Evolutionary conservation across 2,888 invertebrate genomes (phyloP), one percentile per base, ranked within the genome.

Genomic region (Sarcophaga subvicina): DNA sequence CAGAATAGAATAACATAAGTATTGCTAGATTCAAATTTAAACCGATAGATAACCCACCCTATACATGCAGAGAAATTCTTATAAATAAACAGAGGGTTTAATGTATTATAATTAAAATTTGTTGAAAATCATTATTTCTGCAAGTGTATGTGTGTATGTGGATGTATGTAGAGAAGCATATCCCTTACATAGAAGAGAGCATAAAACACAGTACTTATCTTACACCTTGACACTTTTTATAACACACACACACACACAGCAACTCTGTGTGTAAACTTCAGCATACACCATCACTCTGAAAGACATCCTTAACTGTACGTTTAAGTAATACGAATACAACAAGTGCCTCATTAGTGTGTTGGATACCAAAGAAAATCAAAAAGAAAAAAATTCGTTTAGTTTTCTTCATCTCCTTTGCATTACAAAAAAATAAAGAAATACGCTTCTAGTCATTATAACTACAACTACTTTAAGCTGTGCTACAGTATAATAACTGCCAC

Each of bases 321-420:
- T 76, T 71, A 64, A 79, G 75, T 75, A 79, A 83, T 49, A 49
- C 12, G 22, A 72, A 64, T 37, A 86, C 75, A 77, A 83, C 81
- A 84, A 87, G 87, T 81, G 76, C 67, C 87, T 87, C 84, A 87
- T 87, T 84, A 87, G 81, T 67, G 80, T 67, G 71, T 60, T 25
- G 45, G 60, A 10, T 54, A 10, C 14, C 49, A 14, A 49, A 49
- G 49, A 49, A 49, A 49, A 49, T 4, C 17, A 14, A 54, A 54
- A 54, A 14, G 2, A 0, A 54, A 59, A 71, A 70, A 71, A 73
- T 67, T 59, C 45, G 17, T 70, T 63, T 69, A 80, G 45, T 84
- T 76, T 54, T 70, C 49, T 49, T 49, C 14, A 49, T 76, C 64
- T 70, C 8, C 37, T 37, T 37, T 37, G 1, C 37, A 37, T 37